Percentiles rank a stretch among this genome's conserved stretches.
phyloP scores from a whole-genome alignment of 2,888 invertebrate species.

The Galerucella calmariensis region DNA sequence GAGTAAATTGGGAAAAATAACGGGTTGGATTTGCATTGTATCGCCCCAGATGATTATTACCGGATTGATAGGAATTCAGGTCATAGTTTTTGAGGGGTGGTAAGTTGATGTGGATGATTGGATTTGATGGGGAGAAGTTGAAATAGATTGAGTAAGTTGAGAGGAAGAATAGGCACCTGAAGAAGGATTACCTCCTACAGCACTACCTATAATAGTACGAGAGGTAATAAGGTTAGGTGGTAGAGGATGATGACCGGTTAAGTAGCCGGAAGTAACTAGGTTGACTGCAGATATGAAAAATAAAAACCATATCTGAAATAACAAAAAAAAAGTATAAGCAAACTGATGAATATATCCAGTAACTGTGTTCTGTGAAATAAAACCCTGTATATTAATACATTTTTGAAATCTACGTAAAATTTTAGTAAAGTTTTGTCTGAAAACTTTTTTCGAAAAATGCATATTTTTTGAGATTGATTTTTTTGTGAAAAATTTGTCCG shows the following conservation, averaged over 20 bases:
- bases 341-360: neutral
- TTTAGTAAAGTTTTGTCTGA: too few species aligned
- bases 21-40: constrained; percentile 5
- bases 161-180: constrained; percentile 39
- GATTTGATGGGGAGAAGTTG: constrained; percentile 30
- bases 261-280: constrained; percentile 32
- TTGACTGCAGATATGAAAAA: constrained; percentile 24
- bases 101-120: constrained; percentile 37
- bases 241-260: constrained; percentile 36
- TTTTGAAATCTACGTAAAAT: too few species aligned
- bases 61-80: constrained; percentile 2
- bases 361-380: neutral
- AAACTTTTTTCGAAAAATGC: too few species aligned
- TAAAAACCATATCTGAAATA: constrained; percentile 30
- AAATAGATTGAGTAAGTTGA: constrained; percentile 39
- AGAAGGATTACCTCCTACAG: constrained; percentile 33
- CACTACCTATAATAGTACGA: constrained; percentile 35
- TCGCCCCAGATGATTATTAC: neutral
- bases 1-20: constrained; percentile 1
- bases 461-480: too few species aligned
- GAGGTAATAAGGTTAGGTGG: constrained; percentile 35
- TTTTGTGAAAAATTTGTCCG: too few species aligned
- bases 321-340: neutral
- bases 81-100: constrained; percentile 27
- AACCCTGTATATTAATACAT: neutral